Evolutionary conservation across 2,888 invertebrate species (phyloP).

Genomic region (Andrena fulva): DNA sequence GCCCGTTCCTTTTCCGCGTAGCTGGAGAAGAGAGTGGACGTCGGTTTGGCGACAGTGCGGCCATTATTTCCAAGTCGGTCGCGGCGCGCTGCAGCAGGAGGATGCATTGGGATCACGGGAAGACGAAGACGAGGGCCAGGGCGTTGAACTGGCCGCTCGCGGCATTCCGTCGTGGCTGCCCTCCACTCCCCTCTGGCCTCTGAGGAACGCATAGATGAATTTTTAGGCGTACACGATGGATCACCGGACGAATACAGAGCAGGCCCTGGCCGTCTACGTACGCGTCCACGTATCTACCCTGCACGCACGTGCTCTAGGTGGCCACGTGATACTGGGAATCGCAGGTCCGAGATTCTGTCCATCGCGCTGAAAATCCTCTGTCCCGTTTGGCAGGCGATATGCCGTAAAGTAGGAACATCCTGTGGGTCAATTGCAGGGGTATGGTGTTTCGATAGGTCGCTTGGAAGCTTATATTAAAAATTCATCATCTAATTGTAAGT

Average conservation of each 20-base stretch:
- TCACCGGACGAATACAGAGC: slow-evolving; percentile 73
- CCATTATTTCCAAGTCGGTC: slow-evolving; percentile 67
- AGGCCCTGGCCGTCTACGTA: slow-evolving; percentile 35
- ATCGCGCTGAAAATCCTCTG: background rate
- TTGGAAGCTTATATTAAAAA: too few species aligned
- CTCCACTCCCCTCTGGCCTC: slow-evolving; percentile 33
- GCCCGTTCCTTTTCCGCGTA: slow-evolving; percentile 49
- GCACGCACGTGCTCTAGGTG: slow-evolving; percentile 54
- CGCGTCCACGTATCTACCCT: slow-evolving; percentile 30
- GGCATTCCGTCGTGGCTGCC: slow-evolving; percentile 72
- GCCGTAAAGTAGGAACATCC: too few species aligned
- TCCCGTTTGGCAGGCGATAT: background rate
- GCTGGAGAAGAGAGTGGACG: slow-evolving; percentile 16
- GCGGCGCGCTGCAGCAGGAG: slow-evolving; percentile 43
- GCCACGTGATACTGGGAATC: slow-evolving; percentile 67
- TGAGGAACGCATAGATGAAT: slow-evolving; percentile 72
- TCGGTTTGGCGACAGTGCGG: slow-evolving; percentile 68
- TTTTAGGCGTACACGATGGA: slow-evolving; percentile 75
- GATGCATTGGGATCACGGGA: slow-evolving; percentile 60
- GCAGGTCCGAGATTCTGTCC: background rate
- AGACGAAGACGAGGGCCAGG: slow-evolving; percentile 69
- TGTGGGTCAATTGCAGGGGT: too few species aligned
- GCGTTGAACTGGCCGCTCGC: slow-evolving; percentile 77
- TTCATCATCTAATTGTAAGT: too few species aligned
- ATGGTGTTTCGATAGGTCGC: too few species aligned